A percentile compares a stretch with the other conserved stretches of the same genome.
These are phyloP conservation scores for Myripristis murdjan DNA, from an alignment of 2,797 vertebrate genomes.

Conservation along the genomic window DNA sequence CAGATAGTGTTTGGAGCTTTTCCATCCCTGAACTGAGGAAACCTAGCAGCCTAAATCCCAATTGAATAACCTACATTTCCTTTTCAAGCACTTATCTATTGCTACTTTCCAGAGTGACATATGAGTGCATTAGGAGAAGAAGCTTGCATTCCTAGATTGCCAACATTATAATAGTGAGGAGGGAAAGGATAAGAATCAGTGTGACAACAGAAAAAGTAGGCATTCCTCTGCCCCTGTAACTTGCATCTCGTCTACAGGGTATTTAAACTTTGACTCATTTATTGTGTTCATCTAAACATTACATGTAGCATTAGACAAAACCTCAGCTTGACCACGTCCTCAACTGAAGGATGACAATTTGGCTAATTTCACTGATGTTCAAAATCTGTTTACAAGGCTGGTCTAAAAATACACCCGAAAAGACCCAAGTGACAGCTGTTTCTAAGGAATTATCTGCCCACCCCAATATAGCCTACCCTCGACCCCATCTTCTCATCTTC, in stretches of 20 bases:
- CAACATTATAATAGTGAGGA: neutral
- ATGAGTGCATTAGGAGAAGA: too few relatives aligned
- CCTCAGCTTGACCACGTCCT: constrained; percentile 21
- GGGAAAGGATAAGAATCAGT: neutral
- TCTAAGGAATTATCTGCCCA: constrained; percentile 44
- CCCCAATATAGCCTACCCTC: constrained; percentile 44
- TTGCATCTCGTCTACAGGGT: neutral
- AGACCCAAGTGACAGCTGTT: constrained; percentile 56
- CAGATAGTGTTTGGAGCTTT: too few relatives aligned
- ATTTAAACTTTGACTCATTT: neutral
- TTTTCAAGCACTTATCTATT: neutral
- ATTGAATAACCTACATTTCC: constrained; percentile 25
- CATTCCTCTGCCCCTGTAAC: too few relatives aligned
- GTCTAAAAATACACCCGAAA: constrained; percentile 56
- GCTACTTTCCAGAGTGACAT: neutral
- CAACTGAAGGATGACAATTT: constrained; percentile 56
- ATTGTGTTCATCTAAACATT: constrained; percentile 22
- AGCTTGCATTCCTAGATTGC: neutral
- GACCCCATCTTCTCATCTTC: constrained; percentile 18
- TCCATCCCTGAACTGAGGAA: constrained; percentile 23
- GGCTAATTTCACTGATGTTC: constrained; percentile 49
- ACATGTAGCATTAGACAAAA: neutral
- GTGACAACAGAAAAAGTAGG: neutral
- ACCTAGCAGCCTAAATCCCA: constrained; percentile 7
- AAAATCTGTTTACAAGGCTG: neutral